Conservation (phyloP, 2,888 invertebrate genomes). For the Scelioninae gen. 2 region DNA sequence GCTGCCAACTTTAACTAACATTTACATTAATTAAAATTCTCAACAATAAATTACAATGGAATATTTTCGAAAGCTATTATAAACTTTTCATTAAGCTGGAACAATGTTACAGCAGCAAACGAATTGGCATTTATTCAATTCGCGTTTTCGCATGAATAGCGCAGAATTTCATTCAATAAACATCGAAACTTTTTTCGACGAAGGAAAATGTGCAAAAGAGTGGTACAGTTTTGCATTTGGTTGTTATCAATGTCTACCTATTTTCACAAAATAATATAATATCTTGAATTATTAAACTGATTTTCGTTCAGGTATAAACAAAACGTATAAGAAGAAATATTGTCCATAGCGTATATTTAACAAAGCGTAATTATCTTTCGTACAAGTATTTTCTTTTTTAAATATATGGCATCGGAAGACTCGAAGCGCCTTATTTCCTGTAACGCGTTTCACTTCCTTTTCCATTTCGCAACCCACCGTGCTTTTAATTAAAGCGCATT, state of each 20-base stretch:
- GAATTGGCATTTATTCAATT: conserved; percentile 28
- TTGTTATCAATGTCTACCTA: no score
- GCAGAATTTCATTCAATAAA: conserved; percentile 20
- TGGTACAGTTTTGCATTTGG: neutral
- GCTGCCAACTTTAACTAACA: neutral
- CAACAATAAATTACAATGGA: neutral
- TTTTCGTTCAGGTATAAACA: neutral
- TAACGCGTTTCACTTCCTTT: conserved; percentile 39
- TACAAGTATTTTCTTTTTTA: conserved; percentile 46
- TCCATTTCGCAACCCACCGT: conserved; percentile 39
- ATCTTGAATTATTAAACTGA: neutral
- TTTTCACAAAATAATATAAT: neutral
- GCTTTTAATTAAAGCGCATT: conserved; percentile 57
- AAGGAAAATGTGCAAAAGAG: neutral
- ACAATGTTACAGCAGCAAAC: conserved; percentile 14
- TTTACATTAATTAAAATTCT: conserved; percentile 13
- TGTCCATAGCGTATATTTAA: conserved; percentile 41
- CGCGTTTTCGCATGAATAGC: neutral
- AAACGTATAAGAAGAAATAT: conserved; percentile 11
- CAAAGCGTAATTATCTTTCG: conserved; percentile 40
- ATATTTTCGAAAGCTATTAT: conserved; percentile 25
- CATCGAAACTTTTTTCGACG: neutral
- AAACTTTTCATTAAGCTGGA: conserved; percentile 16
- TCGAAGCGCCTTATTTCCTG: conserved; percentile 51
- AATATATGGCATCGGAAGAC: conserved; percentile 35